A percentile compares a stretch with the other conserved stretches of the same genome.
phyloP scores from a whole-genome alignment of 2,888 invertebrate genomes.

The Melanostoma mellinum region DNA sequence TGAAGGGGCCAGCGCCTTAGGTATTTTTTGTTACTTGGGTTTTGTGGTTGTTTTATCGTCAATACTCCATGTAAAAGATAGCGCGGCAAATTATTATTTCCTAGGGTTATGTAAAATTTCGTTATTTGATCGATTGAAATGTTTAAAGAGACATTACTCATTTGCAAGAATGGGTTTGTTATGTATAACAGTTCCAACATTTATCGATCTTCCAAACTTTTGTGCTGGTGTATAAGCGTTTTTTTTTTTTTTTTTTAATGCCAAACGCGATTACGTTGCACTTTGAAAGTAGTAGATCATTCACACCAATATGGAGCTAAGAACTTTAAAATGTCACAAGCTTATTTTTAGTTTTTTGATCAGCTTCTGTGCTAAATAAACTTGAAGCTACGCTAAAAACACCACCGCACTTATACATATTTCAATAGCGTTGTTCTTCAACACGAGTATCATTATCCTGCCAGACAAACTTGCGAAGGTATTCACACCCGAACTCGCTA shows the following conservation, averaged over 20 bases:
- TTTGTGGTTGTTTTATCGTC: not conserved
- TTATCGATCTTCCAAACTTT: too few relatives aligned
- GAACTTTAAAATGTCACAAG: not conserved
- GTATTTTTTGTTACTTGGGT: conserved; percentile 10
- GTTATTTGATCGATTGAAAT: conserved; percentile 48
- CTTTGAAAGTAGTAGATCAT: too few relatives aligned
- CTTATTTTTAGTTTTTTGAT: not conserved
- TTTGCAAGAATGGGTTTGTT: too few relatives aligned
- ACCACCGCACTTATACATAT: too few relatives aligned
- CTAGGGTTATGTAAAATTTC: not conserved
- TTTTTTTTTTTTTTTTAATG: too few relatives aligned
- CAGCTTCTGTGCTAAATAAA: not conserved
- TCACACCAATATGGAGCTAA: too few relatives aligned
- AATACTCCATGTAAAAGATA: not conserved
- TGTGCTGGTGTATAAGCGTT: too few relatives aligned
- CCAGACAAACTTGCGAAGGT: not conserved
- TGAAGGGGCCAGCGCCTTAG: not conserved
- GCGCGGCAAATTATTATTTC: conserved; percentile 14
- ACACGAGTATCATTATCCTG: not conserved
- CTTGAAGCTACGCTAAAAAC: not conserved
- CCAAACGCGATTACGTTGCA: too few relatives aligned
- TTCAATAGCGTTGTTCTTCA: too few relatives aligned
- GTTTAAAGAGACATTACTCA: not conserved
- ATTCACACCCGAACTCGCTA: conserved; percentile 2
- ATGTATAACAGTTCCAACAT: too few relatives aligned